phyloP scores from a whole-genome alignment of 1,140 invertebrate genomes.

The Orchesella cincta region DNA sequence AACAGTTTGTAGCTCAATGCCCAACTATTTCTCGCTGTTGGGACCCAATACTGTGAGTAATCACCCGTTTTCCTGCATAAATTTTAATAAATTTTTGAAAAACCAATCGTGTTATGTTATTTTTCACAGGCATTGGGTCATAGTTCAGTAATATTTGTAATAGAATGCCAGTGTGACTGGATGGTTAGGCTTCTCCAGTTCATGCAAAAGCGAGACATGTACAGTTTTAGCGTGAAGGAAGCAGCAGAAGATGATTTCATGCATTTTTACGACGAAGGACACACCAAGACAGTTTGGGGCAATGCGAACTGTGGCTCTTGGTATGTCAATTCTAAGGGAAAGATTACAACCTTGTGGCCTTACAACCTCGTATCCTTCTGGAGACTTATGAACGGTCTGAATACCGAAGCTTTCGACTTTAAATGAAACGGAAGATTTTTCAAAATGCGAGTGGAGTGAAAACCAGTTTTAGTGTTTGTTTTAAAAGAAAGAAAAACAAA shows the following conservation, averaged over 20 bases:
- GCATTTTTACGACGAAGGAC: slow-evolving; percentile 18
- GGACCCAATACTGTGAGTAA: slow-evolving; percentile 38
- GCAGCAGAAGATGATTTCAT: slow-evolving; percentile 33
- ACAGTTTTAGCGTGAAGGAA: slow-evolving; percentile 34
- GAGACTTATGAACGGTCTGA: not conserved
- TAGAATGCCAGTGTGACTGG: slow-evolving; percentile 45
- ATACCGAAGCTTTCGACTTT: not conserved
- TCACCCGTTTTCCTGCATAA: not conserved
- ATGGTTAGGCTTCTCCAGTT: slow-evolving; percentile 32
- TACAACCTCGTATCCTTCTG: slow-evolving; percentile 9
- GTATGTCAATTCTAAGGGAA: slow-evolving; percentile 43
- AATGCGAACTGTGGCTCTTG: slow-evolving; percentile 35
- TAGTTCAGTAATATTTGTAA: slow-evolving; percentile 43
- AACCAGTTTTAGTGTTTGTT: not conserved
- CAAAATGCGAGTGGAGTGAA: too few relatives aligned
- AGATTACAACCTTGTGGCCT: slow-evolving; percentile 41
- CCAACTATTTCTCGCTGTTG: slow-evolving; percentile 30
- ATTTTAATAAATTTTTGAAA: slow-evolving; percentile 2
- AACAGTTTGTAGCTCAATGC: not conserved
- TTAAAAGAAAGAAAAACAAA: too few relatives aligned
- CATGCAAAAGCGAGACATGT: slow-evolving; percentile 30
- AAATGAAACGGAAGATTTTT: too few relatives aligned
- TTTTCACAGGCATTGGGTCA: slow-evolving; percentile 38
- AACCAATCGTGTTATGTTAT: not conserved
- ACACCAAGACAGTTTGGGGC: slow-evolving; percentile 45